phyloP scores from a whole-genome alignment of 2,113 vertebrate species.

The Gambusia holbrooki region DNA sequence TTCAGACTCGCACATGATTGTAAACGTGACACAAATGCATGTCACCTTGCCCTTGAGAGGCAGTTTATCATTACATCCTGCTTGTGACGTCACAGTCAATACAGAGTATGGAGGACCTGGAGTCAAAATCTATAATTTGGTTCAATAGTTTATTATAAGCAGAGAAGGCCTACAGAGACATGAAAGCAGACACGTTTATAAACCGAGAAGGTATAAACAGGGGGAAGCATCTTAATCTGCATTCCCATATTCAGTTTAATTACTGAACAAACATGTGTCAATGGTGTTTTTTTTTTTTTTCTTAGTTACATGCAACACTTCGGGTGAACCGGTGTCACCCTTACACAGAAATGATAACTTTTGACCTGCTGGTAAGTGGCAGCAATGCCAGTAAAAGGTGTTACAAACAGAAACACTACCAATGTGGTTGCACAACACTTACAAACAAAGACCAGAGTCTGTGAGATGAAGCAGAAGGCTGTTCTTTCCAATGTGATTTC shows the following conservation, averaged over 20 bases:
- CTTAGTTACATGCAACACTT: conserved; percentile 37
- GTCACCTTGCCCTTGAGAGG: conserved; percentile 28
- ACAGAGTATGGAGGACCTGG: neutral
- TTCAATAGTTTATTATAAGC: neutral
- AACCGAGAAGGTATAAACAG: neutral
- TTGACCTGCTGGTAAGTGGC: conserved; percentile 18
- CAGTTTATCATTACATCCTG: conserved; percentile 38
- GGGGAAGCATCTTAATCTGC: neutral
- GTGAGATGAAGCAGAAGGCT: neutral
- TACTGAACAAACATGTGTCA: neutral
- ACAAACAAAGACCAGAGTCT: conserved; percentile 45
- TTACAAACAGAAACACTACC: conserved; percentile 47
- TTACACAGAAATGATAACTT: conserved; percentile 27
- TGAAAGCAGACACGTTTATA: neutral
- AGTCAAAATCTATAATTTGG: neutral
- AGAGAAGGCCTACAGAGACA: neutral
- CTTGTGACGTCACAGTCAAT: conserved; percentile 26
- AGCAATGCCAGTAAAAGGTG: neutral
- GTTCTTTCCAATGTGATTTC: conserved; percentile 14
- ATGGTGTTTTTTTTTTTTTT: neutral
- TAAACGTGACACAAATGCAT: conserved; percentile 47
- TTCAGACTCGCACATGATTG: neutral
- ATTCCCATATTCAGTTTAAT: conserved; percentile 12
- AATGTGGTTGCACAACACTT: conserved; percentile 49
- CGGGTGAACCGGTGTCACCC: conserved; percentile 13